These are phyloP conservation scores for Petromus typicus DNA, from an alignment of 2,113 vertebrate species.

Conservation along the genomic window DNA sequence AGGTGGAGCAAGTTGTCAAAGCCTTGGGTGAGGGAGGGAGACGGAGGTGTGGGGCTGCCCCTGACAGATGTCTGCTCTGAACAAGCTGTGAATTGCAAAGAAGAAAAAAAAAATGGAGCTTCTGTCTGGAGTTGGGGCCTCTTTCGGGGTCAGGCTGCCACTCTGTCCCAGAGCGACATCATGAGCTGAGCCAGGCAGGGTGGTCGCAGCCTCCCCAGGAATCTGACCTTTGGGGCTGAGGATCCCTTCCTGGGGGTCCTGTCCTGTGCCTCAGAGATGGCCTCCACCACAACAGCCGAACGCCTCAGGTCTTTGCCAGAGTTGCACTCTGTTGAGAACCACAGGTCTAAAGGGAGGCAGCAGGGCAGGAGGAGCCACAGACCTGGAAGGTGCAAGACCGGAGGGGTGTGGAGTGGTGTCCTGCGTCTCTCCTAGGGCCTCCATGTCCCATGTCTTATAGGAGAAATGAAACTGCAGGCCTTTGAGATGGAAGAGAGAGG, in stretches of 20 bases:
- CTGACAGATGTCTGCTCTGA: neutral
- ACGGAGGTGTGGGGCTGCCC: neutral
- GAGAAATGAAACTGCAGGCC: neutral
- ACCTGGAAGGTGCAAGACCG: too few relatives aligned
- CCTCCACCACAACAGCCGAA: too few relatives aligned
- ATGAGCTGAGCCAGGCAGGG: neutral
- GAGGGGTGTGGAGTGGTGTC: fast-evolving
- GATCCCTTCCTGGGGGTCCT: neutral
- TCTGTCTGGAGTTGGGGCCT: neutral
- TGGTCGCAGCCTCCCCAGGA: neutral
- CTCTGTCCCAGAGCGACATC: neutral
- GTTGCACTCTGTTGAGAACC: neutral
- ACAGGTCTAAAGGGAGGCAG: neutral
- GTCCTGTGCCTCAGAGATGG: neutral
- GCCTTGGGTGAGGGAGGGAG: neutral
- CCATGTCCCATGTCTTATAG: neutral
- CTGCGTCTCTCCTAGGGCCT: neutral
- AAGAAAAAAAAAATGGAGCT: neutral
- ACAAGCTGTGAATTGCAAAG: neutral
- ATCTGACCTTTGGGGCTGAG: neutral
- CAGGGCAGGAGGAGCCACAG: neutral
- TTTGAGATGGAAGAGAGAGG: neutral
- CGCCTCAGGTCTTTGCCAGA: neutral
- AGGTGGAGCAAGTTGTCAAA: neutral
- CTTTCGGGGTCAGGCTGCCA: neutral